Base-by-base conservation (phyloP, 1,140 invertebrate genomes). In the Vanessa tameamea region DNA sequence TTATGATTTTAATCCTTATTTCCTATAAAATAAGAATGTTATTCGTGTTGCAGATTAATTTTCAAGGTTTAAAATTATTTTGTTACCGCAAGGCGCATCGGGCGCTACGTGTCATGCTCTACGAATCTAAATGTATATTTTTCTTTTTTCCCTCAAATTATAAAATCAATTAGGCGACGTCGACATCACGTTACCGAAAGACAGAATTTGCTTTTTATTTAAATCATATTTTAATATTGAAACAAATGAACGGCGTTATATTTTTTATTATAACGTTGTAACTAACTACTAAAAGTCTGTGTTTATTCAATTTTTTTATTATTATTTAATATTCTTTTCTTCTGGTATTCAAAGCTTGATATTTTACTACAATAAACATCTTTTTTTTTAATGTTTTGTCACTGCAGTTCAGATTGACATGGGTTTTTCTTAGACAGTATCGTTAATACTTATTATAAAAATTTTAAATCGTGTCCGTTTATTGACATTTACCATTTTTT, bases 141-240 rank as follows among this genome's bases (percentile, higher is more conserved):
- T 85, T 85, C 67, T 65, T 81, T 84, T 82, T 82, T 82, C 71
- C 78, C 73, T 82, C 77, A 68, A 85, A 85, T 88, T 86, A 88
- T 82, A 85, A 87, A 90, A 87, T 85, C 88, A 88, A 89, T 89
- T 88, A 87, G 80, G 69, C 75, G 70, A 75, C 77, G 76, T 78
- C 73, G 78, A 73, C 73, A 68, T 73, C 66, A 55, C 64, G 53
- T 71, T 67, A 75, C 69, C 53, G 43, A 64, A 59, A 69, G 68
- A 64, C 68, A 23, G 72, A 69, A 75, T 69, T 74, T 16, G 64
- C 61, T 59, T 72, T 71, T 75, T 69, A 69, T 75, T 70, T 59
- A 70, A 66, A 70, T 75, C 70, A 66, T 66, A 64, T 66, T 75
- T 31, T 26, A n/a, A 75, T 66, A 64, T 64, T 47, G 43, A 66